A percentile compares a stretch with the other conserved stretches of the same genome.
phyloP scores from a whole-genome alignment of 2,797 vertebrate genomes.

The Takifugu rubripes region DNA sequence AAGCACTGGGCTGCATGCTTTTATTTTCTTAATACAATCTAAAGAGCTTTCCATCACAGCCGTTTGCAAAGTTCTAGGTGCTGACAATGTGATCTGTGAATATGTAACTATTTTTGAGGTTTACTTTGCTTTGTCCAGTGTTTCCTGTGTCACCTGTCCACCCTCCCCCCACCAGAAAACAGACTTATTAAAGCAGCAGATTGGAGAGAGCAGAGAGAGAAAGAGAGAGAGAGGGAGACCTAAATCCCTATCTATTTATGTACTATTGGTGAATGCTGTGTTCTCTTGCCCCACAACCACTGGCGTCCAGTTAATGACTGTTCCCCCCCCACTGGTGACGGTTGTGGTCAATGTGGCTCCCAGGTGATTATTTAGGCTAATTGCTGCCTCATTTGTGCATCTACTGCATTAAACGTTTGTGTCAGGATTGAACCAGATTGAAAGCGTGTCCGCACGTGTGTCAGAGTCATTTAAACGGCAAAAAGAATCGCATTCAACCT shows the following conservation, averaged over 20 bases:
- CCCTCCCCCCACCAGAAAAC: conserved; percentile 40
- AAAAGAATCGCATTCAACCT: not conserved
- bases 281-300: conserved; percentile 56
- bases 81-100: not conserved
- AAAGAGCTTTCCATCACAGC: not conserved
- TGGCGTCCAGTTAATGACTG: conserved; percentile 34
- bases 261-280: conserved; percentile 49
- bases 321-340: conserved; percentile 26
- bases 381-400: conserved; percentile 51
- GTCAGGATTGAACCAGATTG: conserved; percentile 17
- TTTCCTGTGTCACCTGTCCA: conserved; percentile 59
- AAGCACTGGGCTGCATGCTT: not conserved
- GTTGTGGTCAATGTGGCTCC: conserved; percentile 51
- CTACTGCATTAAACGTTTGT: conserved; percentile 46
- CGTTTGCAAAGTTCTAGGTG: not conserved
- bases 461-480: not conserved
- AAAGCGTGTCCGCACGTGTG: conserved; percentile 2
- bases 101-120: conserved; percentile 15
- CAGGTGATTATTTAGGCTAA: conserved; percentile 64
- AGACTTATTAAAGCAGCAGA: conserved; percentile 61
- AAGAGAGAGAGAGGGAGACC: conserved; percentile 62
- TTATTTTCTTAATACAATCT: not conserved
- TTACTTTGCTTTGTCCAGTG: conserved; percentile 37
- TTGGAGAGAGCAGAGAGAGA: conserved; percentile 44
- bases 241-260: conserved; percentile 72